Evolutionary conservation across 1,140 invertebrate genomes (phyloP).

Genomic region (Anagrus nilaparvatae): DNA sequence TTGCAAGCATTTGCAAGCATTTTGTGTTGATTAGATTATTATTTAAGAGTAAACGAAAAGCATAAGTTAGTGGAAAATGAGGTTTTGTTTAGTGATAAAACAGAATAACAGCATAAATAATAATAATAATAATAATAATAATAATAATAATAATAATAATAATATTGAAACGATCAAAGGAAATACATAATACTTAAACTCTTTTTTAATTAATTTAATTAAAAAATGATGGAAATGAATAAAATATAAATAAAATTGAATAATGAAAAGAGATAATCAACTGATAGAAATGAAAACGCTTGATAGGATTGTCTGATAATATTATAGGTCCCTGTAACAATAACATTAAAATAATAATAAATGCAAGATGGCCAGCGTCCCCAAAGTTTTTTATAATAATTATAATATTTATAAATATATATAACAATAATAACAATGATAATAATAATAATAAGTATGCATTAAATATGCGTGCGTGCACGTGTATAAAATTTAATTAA

Average conservation of each 20-base stretch:
- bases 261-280: constrained; percentile 1
- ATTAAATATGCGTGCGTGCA: constrained; percentile 23
- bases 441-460: constrained; percentile 29
- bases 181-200: constrained; percentile 24
- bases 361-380: constrained; percentile 45
- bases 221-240: constrained; percentile 21
- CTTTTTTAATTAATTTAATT: too few relatives aligned
- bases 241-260: constrained; percentile 20
- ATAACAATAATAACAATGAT: constrained; percentile 26
- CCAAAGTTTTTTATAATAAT: constrained; percentile 41
- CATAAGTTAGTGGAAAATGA: too few relatives aligned
- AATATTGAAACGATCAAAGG: constrained; percentile 44
- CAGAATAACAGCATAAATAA: too few relatives aligned
- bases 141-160: constrained; percentile 26
- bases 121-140: constrained; percentile 19
- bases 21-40: too few relatives aligned
- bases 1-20: too few relatives aligned
- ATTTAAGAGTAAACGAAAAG: too few relatives aligned
- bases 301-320: constrained; percentile 43
- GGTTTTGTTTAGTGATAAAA: too few relatives aligned
- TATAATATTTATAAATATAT: constrained; percentile 23
- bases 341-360: too few relatives aligned
- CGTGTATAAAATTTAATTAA: constrained; percentile 27
- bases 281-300: constrained; percentile 28
- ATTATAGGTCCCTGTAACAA: constrained; percentile 44